These are phyloP conservation scores for Piprites chloris DNA, from an alignment of 2,113 vertebrate genomes.

Conservation along the genomic window DNA sequence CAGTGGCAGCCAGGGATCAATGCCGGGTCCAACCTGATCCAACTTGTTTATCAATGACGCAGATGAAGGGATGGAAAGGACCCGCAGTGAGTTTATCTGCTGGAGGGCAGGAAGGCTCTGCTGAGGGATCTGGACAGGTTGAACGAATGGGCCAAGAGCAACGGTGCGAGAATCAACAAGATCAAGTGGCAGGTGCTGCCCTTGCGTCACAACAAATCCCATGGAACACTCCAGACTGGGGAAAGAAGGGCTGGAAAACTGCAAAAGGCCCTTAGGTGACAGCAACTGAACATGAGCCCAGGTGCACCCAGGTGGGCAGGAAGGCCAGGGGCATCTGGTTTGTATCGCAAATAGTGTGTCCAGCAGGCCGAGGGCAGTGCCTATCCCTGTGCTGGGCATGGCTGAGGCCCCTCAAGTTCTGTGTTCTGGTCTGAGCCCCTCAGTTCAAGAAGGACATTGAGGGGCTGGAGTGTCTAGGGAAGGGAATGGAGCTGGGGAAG, in stretches of 20 bases:
- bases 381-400: neutral
- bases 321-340: too few species aligned
- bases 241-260: neutral
- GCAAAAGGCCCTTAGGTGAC: neutral
- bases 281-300: neutral
- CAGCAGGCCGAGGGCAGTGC: too few species aligned
- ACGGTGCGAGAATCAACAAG: neutral
- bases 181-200: neutral
- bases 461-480: too few species aligned
- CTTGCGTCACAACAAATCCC: neutral
- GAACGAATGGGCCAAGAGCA: neutral
- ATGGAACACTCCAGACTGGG: neutral
- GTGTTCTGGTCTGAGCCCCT: neutral
- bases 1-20: neutral
- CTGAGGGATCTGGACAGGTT: neutral
- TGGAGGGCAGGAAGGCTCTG: neutral
- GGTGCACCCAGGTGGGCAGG: neutral
- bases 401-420: neutral
- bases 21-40: neutral
- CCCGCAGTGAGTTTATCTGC: neutral
- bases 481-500: too few species aligned
- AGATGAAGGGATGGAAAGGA: neutral
- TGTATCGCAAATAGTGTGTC: too few species aligned
- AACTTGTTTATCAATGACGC: neutral
- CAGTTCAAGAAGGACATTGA: too few species aligned